Conservation (phyloP, 2,113 vertebrate genomes). For the Phrynosoma platyrhinos region DNA sequence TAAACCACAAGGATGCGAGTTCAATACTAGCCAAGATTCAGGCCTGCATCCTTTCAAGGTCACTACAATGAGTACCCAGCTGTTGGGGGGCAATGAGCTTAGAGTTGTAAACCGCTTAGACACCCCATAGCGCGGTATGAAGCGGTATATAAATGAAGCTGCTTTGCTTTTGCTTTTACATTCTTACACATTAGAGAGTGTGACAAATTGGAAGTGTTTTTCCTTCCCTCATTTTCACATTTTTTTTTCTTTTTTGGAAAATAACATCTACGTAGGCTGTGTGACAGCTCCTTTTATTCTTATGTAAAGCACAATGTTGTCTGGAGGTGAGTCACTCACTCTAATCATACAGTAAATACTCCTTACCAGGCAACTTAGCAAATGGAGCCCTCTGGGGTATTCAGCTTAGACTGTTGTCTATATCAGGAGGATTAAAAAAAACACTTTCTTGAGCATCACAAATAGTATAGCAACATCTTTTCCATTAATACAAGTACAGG, state of each 20-base stretch:
- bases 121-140: no score
- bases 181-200: constrained; percentile 22
- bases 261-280: constrained; percentile 28
- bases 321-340: constrained; percentile 85
- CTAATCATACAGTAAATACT: constrained; percentile 74
- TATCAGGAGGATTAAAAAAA: constrained; percentile 42
- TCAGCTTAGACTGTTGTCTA: constrained; percentile 57
- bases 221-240: not conserved
- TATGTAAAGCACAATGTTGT: constrained; percentile 76
- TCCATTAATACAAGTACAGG: constrained; percentile 10
- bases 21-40: no score
- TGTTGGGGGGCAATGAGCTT: no score
- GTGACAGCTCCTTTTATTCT: constrained; percentile 63
- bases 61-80: no score
- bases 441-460: constrained; percentile 52
- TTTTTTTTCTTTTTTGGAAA: constrained; percentile 4
- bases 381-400: constrained; percentile 76
- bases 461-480: constrained; percentile 19
- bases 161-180: not conserved
- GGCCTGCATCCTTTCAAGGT: no score
- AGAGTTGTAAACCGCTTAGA: no score
- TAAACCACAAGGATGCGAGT: no score
- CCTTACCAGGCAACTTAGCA: constrained; percentile 82
- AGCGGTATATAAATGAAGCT: no score
- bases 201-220: constrained; percentile 29